Conservation (phyloP, 2,113 vertebrate genomes). For the Butastur rufipennis region DNA sequence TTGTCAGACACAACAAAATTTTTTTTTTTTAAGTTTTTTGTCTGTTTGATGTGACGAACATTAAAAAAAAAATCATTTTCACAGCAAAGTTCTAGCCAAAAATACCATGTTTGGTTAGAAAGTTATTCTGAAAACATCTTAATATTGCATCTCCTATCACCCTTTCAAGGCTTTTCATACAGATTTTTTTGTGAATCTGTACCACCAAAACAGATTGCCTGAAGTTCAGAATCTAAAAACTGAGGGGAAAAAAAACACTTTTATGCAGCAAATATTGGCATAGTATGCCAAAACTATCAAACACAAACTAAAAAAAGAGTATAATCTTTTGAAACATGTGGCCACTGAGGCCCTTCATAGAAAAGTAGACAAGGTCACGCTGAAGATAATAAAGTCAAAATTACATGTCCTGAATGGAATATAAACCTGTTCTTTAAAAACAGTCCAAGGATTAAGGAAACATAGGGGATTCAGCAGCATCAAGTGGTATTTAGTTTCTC, state of each 20-base stretch:
- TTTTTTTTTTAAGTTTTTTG: background rate
- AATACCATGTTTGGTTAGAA: background rate
- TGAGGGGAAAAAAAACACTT: fast-evolving
- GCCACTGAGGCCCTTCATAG: background rate
- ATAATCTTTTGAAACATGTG: background rate
- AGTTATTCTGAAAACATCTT: background rate
- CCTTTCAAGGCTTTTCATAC: background rate
- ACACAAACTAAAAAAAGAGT: background rate
- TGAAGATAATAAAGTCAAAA: background rate
- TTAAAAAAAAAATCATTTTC: background rate
- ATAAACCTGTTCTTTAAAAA: background rate
- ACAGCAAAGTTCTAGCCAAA: background rate
- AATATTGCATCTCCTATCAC: background rate
- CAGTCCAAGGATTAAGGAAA: background rate
- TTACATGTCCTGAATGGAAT: background rate
- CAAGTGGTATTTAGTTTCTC: background rate
- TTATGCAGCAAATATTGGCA: background rate
- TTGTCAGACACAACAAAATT: background rate
- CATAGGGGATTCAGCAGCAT: background rate
- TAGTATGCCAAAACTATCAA: background rate
- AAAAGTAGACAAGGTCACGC: background rate
- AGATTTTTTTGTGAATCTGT: background rate
- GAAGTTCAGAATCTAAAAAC: background rate
- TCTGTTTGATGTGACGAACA: background rate
- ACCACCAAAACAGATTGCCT: too few relatives aligned